Evolutionary conservation across 1,140 invertebrate species (phyloP).

Genomic region (Propsilocerus akamusi): DNA sequence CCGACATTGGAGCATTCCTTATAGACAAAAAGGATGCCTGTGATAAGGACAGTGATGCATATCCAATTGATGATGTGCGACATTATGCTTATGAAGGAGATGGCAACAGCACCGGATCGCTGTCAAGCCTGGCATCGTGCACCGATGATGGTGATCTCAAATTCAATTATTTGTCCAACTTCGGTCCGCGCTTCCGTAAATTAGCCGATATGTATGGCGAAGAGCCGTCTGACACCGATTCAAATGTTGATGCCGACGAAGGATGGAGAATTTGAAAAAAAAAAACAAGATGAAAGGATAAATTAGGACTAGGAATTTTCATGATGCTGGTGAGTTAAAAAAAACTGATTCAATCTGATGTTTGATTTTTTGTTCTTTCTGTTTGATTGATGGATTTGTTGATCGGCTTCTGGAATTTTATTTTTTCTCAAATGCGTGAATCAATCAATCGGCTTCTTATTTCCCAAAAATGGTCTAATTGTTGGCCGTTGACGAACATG

Average conservation of each 20-base stretch:
- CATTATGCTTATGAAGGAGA: conserved; percentile 95
- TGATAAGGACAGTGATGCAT: conserved; percentile 75
- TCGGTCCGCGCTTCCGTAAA: conserved; percentile 90
- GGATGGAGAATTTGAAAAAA: conserved; percentile 20
- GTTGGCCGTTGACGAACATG: neutral
- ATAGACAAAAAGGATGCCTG: conserved; percentile 74
- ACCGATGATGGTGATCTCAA: conserved; percentile 90
- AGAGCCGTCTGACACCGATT: conserved; percentile 50
- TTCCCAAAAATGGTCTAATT: neutral
- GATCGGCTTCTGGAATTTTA: neutral
- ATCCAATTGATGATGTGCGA: conserved; percentile 84
- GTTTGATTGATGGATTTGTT: neutral
- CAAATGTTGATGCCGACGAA: conserved; percentile 23
- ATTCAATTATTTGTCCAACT: conserved; percentile 92
- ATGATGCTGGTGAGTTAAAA: neutral
- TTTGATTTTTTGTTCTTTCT: neutral
- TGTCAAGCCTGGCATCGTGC: conserved; percentile 82
- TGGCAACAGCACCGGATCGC: conserved; percentile 77
- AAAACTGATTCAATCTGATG: neutral
- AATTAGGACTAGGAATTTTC: neutral
- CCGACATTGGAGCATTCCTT: conserved; percentile 81
- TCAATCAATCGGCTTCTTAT: neutral
- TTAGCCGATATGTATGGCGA: conserved; percentile 95
- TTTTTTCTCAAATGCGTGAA: neutral
- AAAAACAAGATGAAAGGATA: neutral